Evolutionary conservation across 1,140 invertebrate genomes (phyloP), one percentile per base, ranked within the genome.

Genomic region (Formica exsecta): DNA sequence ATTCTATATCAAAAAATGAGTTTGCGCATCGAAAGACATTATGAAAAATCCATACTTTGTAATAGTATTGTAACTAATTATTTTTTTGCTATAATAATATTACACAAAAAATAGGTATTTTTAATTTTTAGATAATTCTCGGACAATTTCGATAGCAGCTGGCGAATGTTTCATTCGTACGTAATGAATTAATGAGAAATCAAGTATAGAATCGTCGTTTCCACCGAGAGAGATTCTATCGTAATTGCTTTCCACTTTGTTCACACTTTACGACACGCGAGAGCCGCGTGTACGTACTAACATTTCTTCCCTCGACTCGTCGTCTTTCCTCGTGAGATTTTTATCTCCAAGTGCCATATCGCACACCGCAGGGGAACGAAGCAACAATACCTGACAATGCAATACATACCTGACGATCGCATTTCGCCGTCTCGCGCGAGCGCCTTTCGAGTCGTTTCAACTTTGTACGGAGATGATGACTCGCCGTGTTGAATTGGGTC

Each of bases 251-350:
- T 61, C 19, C 38, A 36, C 38, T 74, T 73, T 44, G 79, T 73
- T 83, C 68, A 74, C 79, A 73, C 54, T 83, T 83, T 74, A 44
- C 38, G 54, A 83, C 68, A 74, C 38, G 68, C 68, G 19, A 74
- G 22, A 83, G 4, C 54, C 38, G n/a, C 38, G n/a, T 62, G 29
- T 41, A 83, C 9, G 11, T 11, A 44, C 2, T 3, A 44, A 13
- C 36, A 19, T 7, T 73, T 81, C 22, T 41, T 1, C 51, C 2
- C 44, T 70, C 38, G 9, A 19, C 32, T 25, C 19, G 44, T 41
- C 32, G 13, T 38, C 2, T 0, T 51, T 3, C 65, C 32, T 9
- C 22, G n/a, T 25, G 29, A 48, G 54, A 83, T 83, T 73, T 57
- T 62, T 74, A 74, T 62, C 68, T 83, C 68, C 29, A 44, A 57